Percentiles rank a stretch among this genome's conserved stretches.
These are phyloP conservation scores for Hoplodrina blanda DNA, from an alignment of 2,888 invertebrate species.

Conservation along the genomic window DNA sequence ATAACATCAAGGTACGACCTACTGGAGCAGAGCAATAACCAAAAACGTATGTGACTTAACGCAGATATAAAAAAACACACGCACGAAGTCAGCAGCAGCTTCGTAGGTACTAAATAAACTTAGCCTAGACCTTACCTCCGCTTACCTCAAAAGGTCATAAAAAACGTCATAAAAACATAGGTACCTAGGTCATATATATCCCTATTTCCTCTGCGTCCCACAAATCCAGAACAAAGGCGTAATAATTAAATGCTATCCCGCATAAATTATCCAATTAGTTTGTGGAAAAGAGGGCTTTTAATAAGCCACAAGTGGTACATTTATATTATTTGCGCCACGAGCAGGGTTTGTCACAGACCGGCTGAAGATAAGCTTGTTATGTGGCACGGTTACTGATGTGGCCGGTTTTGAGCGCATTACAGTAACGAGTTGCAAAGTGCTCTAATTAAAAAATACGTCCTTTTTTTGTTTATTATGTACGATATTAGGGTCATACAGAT, in stretches of 20 bases:
- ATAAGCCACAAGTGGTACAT: slow-evolving; percentile 43
- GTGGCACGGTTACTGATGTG: slow-evolving; percentile 15
- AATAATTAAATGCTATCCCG: slow-evolving; percentile 13
- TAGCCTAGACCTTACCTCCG: no score
- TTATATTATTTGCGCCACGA: slow-evolving; percentile 24
- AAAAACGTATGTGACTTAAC: no score
- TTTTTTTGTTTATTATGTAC: slow-evolving; percentile 31
- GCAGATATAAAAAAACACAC: no score
- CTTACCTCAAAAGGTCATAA: not conserved
- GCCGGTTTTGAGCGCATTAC: slow-evolving; percentile 16
- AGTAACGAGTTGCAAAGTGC: slow-evolving; percentile 31
- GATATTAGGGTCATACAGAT: slow-evolving; percentile 3
- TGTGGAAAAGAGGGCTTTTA: slow-evolving; percentile 22
- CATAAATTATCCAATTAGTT: slow-evolving; percentile 47
- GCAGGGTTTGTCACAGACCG: slow-evolving; percentile 11
- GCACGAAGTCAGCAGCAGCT: no score
- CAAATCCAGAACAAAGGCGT: slow-evolving; percentile 17
- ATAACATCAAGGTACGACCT: no score
- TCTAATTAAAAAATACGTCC: slow-evolving; percentile 50
- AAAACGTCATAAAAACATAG: not conserved
- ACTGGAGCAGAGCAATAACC: no score
- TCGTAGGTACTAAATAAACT: no score
- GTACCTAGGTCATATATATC: not conserved
- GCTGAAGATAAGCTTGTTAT: slow-evolving; percentile 36
- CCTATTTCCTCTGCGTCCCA: not conserved